Base-by-base conservation (phyloP, 1,140 invertebrate species). In the Coptotermes formosanus region DNA sequence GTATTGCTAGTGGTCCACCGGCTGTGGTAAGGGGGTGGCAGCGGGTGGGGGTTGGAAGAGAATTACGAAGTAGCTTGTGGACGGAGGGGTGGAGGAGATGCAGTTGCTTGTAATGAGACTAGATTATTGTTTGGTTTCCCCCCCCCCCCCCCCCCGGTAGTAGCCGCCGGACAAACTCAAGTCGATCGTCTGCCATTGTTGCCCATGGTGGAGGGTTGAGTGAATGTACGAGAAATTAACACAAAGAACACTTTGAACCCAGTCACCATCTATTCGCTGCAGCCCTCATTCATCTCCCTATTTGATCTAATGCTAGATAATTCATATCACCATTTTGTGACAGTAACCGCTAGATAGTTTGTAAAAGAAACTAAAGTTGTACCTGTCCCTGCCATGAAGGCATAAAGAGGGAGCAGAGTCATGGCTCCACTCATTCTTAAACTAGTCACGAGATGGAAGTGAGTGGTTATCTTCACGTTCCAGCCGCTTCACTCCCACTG, bases 201-300 rank as follows among this genome's bases (percentile, higher is more conserved):
- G 21, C 59, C 59, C 59, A 8, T 7, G 45, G 45, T 48, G 45
- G 14, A 55, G 52, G 52, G n/a, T 30, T 25, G 64, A 75, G n/a
- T n/a, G 64, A 75, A 75, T 75, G n/a, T 75, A 75, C 64, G 64
- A 75, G 64, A 75, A 75, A 75, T 75, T 75, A 75, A 75, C 64
- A 75, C 64, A 75, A 75, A 75, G 64, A 75, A 75, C 64, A 75
- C 64, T 75, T 75, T 75, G 64, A 75, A 75, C 64, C 7, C 64
- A 30, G 64, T 75, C 64, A 30, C 9, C 64, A 75, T 30, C 6
- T n/a, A 11, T 75, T 30, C 2, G 25, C 64, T 55, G 3, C 21
- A 21, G 1, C 7, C 19, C 52, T 55, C 19, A 55, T 19, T 75
- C 64, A 7, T 75, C 64, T 75, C 64, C 64, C 64, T 75, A 11